Base-by-base conservation (phyloP, 1,140 invertebrate species). In the Andrena cerasifolii region DNA sequence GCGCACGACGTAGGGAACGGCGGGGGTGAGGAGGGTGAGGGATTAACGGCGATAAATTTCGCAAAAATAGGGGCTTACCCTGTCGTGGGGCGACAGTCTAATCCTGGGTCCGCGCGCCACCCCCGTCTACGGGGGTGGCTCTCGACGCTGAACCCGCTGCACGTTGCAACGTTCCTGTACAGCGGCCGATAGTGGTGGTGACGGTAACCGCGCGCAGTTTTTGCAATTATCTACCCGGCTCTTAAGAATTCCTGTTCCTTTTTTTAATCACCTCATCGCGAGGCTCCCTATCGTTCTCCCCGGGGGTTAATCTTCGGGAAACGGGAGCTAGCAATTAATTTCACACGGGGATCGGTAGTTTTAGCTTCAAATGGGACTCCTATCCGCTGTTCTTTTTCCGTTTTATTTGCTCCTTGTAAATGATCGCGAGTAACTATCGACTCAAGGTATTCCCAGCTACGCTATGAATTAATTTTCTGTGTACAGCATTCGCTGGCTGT, bases 11-110 rank as follows among this genome's bases (percentile, higher is more conserved):
- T 51, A 53, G 68, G 63, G 62, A 73, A 73, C 36, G 61, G 31
- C 31, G 66, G 53, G 78, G 77, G 71, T 21, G 62, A 28, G 49
- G 68, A 66, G 85, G 73, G 67, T 89, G 89, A 92, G 85, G 92
- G 91, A 93, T 92, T 93, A 93, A 91, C 91, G 89, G 89, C 91
- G 91, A 92, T 92, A 92, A 93, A 93, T 93, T 93, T 92, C 89
- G 85, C 90, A 93, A 92, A 93, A 92, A 92, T 92, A 87, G 90
- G 90, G 90, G 91, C 91, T 92, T 91, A 92, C 91, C 73, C 89
- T 92, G 91, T 92, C 92, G 89, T 88, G 81, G 87, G 86, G 87
- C 90, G 91, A 93, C 89, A 91, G 90, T 91, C 89, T 92, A 93
- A 92, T 93, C 91, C 92, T 80, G 79, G 85, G 76, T 81, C 83